phyloP scores from a whole-genome alignment of 2,888 invertebrate species.

The Kuschelorhynchus macadamiae region DNA sequence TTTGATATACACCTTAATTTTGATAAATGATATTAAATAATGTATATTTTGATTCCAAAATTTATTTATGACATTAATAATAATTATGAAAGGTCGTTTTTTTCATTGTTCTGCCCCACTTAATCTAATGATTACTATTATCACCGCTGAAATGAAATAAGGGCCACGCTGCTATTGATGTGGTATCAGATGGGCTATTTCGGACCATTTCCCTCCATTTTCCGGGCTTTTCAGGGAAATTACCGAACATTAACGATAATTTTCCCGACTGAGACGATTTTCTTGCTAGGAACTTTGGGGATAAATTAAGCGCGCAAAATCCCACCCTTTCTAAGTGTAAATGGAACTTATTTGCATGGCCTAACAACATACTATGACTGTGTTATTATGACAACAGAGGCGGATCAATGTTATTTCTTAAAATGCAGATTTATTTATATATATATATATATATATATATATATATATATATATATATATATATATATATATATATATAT shows the following conservation, averaged over 20 bases:
- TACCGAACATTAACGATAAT: conserved; percentile 45
- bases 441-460: no score
- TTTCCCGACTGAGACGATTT: conserved; percentile 42
- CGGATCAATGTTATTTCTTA: neutral
- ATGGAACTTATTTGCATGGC: conserved; percentile 57
- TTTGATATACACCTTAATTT: no score
- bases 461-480: no score
- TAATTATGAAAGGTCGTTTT: no score
- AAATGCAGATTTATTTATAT: neutral
- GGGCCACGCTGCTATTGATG: conserved; percentile 34
- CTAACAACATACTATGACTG: conserved; percentile 54
- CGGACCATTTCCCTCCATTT: conserved; percentile 36
- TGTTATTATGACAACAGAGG: conserved; percentile 13
- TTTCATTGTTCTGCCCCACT: neutral
- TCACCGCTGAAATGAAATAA: conserved; percentile 38
- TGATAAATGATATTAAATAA: no score
- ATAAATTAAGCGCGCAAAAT: conserved; percentile 39
- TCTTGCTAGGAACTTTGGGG: conserved; percentile 34
- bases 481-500: no score
- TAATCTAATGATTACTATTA: conserved; percentile 38
- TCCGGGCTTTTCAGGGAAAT: conserved; percentile 43
- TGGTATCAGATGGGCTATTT: conserved; percentile 45
- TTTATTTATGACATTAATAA: no score
- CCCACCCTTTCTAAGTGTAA: conserved; percentile 48
- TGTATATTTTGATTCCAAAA: no score